Evolutionary conservation across 2,797 vertebrate species (phyloP), one percentile per base, ranked within the genome.

Genomic region (Acipenser transmontanus): DNA sequence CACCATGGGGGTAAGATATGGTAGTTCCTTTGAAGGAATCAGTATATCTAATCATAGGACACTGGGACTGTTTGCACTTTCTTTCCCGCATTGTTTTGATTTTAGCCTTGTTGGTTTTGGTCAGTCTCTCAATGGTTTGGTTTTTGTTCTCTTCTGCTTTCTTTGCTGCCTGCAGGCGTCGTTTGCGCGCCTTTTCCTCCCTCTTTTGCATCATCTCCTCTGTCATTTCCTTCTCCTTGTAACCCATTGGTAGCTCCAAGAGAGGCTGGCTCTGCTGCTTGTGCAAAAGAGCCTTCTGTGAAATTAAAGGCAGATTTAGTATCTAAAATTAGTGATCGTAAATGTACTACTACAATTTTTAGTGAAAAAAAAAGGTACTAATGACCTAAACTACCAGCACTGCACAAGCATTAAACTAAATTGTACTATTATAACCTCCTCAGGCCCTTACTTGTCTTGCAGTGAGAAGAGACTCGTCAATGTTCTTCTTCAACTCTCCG

Each of bases 131-230:
- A 0, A 98, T 98, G 0, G 96, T 98, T 76, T 97, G 96, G 82
- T 98, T 98, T 84, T 98, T 98, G 89, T 84, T 97, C 66, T 98
- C 96, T 61, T 98, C 96, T 0, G 96, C 95, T 70, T 98, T 95
- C 84, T 95, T 94, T 64, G 95, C 95, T 0, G 96, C 96, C 85
- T 98, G 96, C 71, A 96, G 87, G 8, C 96, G 89, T 47, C 96
- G 82, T 74, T 97, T 97, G 2, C 93, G 87, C 0, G 96, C 95
- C 1, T 95, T 88, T 63, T 98, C 96, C 82, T 97, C 96, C 0
- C 96, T 88, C 72, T 98, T 98, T 83, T 96, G 91, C 87, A 98
- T 87, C 96, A 98, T 98, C 85, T 98, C 96, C 5, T 90, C 95
- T 0, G 96, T 98, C 89, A 98, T 87, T 77, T 94, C 94, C 49